Percentiles rank a stretch among this genome's conserved stretches.
These are phyloP conservation scores for Pimephales promelas DNA, from an alignment of 2,113 vertebrate species.

Conservation along the genomic window DNA sequence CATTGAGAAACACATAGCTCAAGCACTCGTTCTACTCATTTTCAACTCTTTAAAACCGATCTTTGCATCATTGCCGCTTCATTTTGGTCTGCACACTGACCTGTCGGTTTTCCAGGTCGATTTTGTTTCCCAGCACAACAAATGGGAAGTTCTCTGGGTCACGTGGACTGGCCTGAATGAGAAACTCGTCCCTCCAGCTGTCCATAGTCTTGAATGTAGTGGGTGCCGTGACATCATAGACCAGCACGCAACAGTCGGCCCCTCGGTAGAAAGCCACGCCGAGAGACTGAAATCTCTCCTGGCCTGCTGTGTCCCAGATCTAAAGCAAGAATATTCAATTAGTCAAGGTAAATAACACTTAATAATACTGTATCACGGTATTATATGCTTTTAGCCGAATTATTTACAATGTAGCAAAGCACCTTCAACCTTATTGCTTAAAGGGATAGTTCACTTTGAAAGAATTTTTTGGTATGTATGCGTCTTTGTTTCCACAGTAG, in stretches of 20 bases:
- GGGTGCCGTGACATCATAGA: slow-evolving; percentile 86
- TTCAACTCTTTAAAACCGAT: background rate
- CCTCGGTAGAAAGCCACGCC: slow-evolving; percentile 89
- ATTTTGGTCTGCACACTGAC: slow-evolving; percentile 64
- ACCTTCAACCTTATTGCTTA: background rate
- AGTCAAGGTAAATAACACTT: background rate
- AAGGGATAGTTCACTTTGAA: too few relatives aligned
- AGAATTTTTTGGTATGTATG: too few relatives aligned
- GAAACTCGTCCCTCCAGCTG: slow-evolving; percentile 88
- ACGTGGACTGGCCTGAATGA: slow-evolving; percentile 87
- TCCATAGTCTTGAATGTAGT: slow-evolving; percentile 88
- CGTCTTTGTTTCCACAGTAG: too few relatives aligned
- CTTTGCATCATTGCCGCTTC: too few relatives aligned
- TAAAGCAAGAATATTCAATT: slow-evolving; percentile 51
- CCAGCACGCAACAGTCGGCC: slow-evolving; percentile 87
- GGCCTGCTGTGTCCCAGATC: slow-evolving; percentile 91
- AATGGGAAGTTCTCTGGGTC: slow-evolving; percentile 90
- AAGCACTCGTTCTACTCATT: background rate
- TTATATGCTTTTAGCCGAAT: background rate
- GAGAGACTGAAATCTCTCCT: slow-evolving; percentile 88
- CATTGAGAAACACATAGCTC: background rate
- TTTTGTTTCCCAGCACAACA: slow-evolving; percentile 88
- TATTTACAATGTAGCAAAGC: background rate
- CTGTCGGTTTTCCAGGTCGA: slow-evolving; percentile 90
- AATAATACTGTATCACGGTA: background rate